These are phyloP conservation scores for Drosophila formosana DNA, from an alignment of 2,888 invertebrate genomes.

Conservation along the genomic window DNA sequence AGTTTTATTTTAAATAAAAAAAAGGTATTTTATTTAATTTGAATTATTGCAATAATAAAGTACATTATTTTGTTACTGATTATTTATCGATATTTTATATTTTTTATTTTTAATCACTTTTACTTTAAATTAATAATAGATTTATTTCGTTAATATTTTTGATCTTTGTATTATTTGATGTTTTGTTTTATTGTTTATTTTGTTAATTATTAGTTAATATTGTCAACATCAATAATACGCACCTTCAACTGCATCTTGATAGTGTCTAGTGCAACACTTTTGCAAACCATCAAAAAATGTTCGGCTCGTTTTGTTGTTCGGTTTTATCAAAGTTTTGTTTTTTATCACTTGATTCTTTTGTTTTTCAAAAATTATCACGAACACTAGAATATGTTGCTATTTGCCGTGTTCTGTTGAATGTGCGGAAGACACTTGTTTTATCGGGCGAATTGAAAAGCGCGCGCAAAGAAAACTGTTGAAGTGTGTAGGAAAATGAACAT, in stretches of 20 bases:
- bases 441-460: conserved; percentile 29
- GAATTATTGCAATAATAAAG: not conserved
- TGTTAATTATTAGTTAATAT: conserved; percentile 13
- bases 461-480: conserved; percentile 22
- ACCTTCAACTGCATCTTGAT: conserved; percentile 81
- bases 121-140: no score
- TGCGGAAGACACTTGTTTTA: conserved; percentile 38
- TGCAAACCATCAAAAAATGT: conserved; percentile 75
- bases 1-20: no score
- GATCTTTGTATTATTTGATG: no score
- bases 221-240: conserved; percentile 37
- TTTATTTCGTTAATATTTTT: no score
- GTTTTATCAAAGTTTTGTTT: conserved; percentile 65
- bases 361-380: conserved; percentile 68
- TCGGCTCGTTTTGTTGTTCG: conserved; percentile 33
- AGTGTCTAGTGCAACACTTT: conserved; percentile 60
- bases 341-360: conserved; percentile 53
- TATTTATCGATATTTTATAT: not conserved
- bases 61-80: not conserved
- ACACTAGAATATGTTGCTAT: conserved; percentile 30
- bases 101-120: not conserved
- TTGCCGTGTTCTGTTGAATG: conserved; percentile 14
- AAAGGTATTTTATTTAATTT: no score
- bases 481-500: not conserved
- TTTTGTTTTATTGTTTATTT: conserved; percentile 6